phyloP scores from a whole-genome alignment of 2,113 vertebrate genomes.

The Chamaea fasciata region DNA sequence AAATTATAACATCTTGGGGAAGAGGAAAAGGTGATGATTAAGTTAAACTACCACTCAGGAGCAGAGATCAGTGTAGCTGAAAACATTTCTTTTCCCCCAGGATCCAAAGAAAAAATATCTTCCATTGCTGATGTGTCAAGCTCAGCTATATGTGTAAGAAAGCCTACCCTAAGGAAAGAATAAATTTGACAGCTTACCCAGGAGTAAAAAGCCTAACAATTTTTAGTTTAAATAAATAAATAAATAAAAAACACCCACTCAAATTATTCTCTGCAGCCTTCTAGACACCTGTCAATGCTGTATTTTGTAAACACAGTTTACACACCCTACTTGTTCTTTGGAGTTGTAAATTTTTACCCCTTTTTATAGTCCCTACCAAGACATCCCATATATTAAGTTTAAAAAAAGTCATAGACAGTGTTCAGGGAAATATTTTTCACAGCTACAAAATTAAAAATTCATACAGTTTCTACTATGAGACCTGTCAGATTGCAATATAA shows the following conservation, averaged over 20 bases:
- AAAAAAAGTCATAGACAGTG: not conserved
- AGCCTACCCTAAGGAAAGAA: not conserved
- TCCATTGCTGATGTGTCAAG: not conserved
- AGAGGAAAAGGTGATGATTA: constrained; percentile 39
- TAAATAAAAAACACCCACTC: not conserved
- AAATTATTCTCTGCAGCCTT: not conserved
- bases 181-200: not conserved
- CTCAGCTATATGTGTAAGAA: not conserved
- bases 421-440: not conserved
- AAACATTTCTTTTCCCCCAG: not conserved
- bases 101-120: not conserved
- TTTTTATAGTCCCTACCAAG: not conserved
- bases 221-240: not conserved
- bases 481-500: not conserved
- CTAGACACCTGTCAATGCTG: not conserved
- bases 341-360: not conserved
- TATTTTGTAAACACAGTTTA: not conserved
- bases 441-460: not conserved
- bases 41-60: constrained; percentile 30
- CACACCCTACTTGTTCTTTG: not conserved
- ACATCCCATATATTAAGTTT: not conserved
- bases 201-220: not conserved
- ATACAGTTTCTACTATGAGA: not conserved
- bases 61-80: not conserved
- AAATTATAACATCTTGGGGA: constrained; percentile 44